Base-by-base conservation (phyloP, 2,113 vertebrate genomes). In the Protobothrops flavoviridis region DNA sequence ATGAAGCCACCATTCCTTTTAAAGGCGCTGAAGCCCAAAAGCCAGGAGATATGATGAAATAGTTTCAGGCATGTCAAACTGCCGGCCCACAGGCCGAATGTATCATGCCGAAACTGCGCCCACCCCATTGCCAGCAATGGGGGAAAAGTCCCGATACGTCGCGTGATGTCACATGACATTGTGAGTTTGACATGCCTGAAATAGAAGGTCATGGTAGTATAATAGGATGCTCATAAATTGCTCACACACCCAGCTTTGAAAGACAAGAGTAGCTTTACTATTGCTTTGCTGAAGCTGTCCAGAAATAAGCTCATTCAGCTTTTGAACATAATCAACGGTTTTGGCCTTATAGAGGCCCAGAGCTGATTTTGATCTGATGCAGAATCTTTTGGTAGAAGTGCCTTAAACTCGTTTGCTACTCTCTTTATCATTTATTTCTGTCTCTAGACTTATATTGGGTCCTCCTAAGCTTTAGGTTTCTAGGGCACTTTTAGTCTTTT, bases 21-120 rank as follows among this genome's bases (percentile, higher is more conserved):
- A 39, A 69, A 69, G 64, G 64, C 15, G 12, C 29, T 33, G 29
- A 33, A 39, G 69, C 69, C 2, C n/a, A 1, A 39, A 39, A 81
- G n/a, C 69, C 69, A 81, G 69, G 69, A 39, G 5, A 0, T 81
- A 81, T 1, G 15, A 81, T 39, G 33, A 39, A 81, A 39, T 81
- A 81, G n/a, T n/a, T n/a, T n/a, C 45, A 45, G 45, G 45, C 45
- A 45, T 45, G 45, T 5, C 5, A 45, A 45, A 45, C 4, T 45
- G 45, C 45, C 45, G 0, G 4, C 45, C 45, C 4, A 0, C 0
- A 4, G 45, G 5, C 45, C 45, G 4, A 4, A 45, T 45, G 45
- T 4, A 45, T 45, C 0, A 45, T 0, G 45, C 45, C 45, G 0
- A 45, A 45, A 5, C 45, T 4, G 45, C 45, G 45, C 45, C 45